Evolutionary conservation across 2,888 invertebrate genomes (phyloP).

Genomic region (Eilema sororculum): DNA sequence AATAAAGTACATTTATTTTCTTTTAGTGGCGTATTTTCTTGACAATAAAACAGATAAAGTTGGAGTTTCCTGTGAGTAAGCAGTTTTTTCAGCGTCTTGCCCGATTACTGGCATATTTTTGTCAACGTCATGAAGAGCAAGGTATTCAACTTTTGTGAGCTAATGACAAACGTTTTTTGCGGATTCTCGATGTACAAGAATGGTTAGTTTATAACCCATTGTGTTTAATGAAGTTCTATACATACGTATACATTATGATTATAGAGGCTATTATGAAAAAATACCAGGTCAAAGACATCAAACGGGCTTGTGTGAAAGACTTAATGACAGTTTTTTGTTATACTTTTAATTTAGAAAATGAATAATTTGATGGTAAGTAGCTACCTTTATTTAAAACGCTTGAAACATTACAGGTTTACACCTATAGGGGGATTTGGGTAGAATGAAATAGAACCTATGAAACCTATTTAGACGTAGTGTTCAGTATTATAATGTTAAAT

Average conservation of each 20-base stretch:
- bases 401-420: not conserved
- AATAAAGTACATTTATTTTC: not conserved
- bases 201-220: conserved; percentile 1
- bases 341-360: not conserved
- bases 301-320: not conserved
- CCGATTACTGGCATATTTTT: conserved; percentile 7
- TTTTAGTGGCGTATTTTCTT: not conserved
- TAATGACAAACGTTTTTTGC: conserved; percentile 6
- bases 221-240: not conserved
- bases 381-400: not conserved
- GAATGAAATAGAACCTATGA: too few species aligned
- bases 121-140: not conserved
- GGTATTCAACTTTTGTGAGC: conserved; percentile 1
- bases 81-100: not conserved
- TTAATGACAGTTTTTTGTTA: not conserved
- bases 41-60: not conserved
- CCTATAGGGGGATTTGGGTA: too few species aligned
- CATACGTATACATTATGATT: not conserved
- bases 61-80: not conserved
- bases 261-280: not conserved
- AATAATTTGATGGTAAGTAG: not conserved
- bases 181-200: not conserved
- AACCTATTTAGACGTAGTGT: too few species aligned
- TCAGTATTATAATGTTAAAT: too few species aligned
- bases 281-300: conserved; percentile 1